Conservation (phyloP, 2,113 vertebrate species). For the Otus sunia region DNA sequence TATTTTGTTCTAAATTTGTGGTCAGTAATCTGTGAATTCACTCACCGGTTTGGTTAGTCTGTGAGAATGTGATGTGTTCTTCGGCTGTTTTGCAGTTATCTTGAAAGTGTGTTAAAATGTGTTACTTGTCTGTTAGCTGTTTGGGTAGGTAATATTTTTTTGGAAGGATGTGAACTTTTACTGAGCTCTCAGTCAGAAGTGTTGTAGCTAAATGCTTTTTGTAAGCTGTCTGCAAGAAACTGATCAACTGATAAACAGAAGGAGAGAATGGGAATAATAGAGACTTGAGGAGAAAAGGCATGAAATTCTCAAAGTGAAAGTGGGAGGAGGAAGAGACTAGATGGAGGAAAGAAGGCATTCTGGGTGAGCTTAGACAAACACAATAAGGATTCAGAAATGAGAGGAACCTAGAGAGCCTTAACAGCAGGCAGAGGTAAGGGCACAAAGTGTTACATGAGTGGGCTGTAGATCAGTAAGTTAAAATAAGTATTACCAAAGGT, state of each 20-base stretch:
- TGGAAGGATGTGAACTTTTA: not conserved
- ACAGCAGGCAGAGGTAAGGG: not conserved
- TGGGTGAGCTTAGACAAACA: not conserved
- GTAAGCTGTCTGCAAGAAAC: not conserved
- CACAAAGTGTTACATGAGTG: rapidly evolving
- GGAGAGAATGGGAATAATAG: not conserved
- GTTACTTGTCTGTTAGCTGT: not conserved
- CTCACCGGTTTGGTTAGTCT: not conserved
- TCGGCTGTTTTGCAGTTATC: not conserved
- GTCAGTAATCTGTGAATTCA: not conserved
- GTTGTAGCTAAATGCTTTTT: not conserved
- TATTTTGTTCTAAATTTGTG: not conserved
- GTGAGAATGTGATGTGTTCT: not conserved
- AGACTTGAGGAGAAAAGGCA: not conserved
- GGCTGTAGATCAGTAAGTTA: not conserved
- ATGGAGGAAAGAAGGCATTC: not conserved
- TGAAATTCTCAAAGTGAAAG: not conserved
- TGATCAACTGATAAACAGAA: not conserved
- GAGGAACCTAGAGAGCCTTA: not conserved
- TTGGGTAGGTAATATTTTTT: not conserved
- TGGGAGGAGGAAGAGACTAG: not conserved
- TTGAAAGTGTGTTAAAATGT: not conserved
- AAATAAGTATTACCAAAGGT: not conserved
- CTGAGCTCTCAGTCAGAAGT: not conserved
- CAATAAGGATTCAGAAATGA: not conserved